Percentiles rank a stretch among this genome's conserved stretches.
These are phyloP conservation scores for Acheta domesticus DNA, from an alignment of 2,888 invertebrate species.

Conservation along the genomic window DNA sequence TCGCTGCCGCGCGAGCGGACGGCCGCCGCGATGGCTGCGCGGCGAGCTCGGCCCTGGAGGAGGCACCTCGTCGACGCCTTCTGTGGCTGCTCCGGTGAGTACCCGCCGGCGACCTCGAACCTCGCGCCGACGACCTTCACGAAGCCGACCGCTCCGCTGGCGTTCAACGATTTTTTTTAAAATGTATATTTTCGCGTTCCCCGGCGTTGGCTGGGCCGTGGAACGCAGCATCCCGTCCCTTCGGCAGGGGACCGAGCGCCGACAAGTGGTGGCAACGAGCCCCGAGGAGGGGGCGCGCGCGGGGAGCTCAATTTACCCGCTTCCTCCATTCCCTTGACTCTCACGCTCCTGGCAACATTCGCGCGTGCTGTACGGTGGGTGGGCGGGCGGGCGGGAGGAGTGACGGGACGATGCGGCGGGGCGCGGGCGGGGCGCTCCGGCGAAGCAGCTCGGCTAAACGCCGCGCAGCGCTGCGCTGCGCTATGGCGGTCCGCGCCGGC, in stretches of 20 bases:
- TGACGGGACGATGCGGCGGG: neutral
- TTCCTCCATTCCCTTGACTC: neutral
- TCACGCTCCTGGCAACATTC: neutral
- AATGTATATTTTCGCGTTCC: neutral
- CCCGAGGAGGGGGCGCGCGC: neutral
- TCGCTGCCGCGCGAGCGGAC: neutral
- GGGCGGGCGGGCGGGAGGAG: neutral
- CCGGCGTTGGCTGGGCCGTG: neutral
- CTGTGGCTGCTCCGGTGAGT: neutral
- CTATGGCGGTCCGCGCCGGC: neutral
- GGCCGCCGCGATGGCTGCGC: neutral
- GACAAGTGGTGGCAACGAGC: conserved; percentile 3
- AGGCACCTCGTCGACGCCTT: neutral
- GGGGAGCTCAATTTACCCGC: neutral
- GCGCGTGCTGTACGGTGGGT: neutral
- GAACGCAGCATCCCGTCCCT: neutral
- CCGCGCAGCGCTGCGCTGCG: neutral
- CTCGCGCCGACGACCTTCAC: neutral
- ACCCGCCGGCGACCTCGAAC: neutral
- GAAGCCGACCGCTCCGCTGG: neutral
- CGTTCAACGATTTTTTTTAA: neutral
- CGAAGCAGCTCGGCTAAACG: too few species aligned
- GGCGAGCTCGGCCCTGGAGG: neutral
- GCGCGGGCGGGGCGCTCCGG: neutral
- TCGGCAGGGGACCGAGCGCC: neutral